Base-by-base conservation (phyloP, 2,888 invertebrate genomes). In the Clostera curtula region DNA sequence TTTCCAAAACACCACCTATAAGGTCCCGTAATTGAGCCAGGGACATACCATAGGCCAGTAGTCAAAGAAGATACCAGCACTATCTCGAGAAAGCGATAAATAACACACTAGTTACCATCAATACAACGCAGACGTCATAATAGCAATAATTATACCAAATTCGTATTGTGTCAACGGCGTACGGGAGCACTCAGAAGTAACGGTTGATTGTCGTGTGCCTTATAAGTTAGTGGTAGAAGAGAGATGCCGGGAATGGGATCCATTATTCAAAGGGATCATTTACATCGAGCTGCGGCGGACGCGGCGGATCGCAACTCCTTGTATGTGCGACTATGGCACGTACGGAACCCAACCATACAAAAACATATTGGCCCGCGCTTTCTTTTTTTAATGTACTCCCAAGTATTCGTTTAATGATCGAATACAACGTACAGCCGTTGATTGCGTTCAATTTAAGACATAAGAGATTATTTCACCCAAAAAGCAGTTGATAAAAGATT, bases 241-340 rank as follows among this genome's bases (percentile, higher is more conserved):
- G 64, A 60, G 61, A 63, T 32, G 58, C 72, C 70, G 57, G 61
- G 73, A 75, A 79, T 71, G 80, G 79, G 69, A 76, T 72, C 75
- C 76, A 79, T 79, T 77, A 79, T 77, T 76, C 76, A 76, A 74
- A 67, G 69, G 70, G 80, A 82, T 77, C 80, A 77, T 82, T 80
- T 80, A 79, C 82, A 80, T 80, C 71, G 76, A 63, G 39, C 55
- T 43, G 65, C 63, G 48, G 60, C 61, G 63, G 65, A 73, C 71
- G 73, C 60, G 73, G 69, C 49, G 72, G 73, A 63, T 59, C 54
- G 71, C 67, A 63, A 49, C 64, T 65, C 80, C 82, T 58, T 80
- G 70, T 82, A 72, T 46, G 82, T 70, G 57, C 55, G 43, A 36
- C 40, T 45, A 45, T 30, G 67, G 65, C 68, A 63, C 70, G 76